phyloP scores from a whole-genome alignment of 2,888 invertebrate species.

The Ochropacha duplaris region DNA sequence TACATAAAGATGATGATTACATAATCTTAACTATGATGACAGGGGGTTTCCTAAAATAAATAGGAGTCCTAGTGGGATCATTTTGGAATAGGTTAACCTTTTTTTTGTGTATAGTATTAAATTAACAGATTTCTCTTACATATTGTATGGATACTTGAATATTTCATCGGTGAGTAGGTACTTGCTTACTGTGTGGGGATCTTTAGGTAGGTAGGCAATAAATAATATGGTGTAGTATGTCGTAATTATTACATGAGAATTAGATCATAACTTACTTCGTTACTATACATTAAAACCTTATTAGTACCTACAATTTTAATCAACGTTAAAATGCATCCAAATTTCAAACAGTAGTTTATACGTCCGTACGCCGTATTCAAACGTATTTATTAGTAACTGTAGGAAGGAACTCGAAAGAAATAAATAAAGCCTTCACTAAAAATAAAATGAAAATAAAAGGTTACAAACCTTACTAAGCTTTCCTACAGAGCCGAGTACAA shows the following conservation, averaged over 20 bases:
- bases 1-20: constrained; percentile 17
- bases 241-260: too few species aligned
- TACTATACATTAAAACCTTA: too few species aligned
- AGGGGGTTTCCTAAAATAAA: not conserved
- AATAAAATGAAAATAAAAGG: constrained; percentile 52
- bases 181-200: too few species aligned
- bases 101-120: too few species aligned
- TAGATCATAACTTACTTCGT: too few species aligned
- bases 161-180: too few species aligned
- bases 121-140: too few species aligned
- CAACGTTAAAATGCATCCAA: not conserved
- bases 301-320: too few species aligned
- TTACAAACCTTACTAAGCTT: constrained; percentile 63
- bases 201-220: too few species aligned
- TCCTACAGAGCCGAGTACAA: constrained; percentile 63
- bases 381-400: constrained; percentile 61
- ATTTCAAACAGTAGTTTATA: not conserved
- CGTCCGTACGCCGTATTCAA: constrained; percentile 9
- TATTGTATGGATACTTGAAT: too few species aligned
- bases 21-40: constrained; percentile 12
- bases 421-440: constrained; percentile 72
- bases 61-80: not conserved
- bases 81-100: too few species aligned
- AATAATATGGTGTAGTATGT: too few species aligned
- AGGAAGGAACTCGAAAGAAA: constrained; percentile 66